These are phyloP conservation scores for Cyprinella venusta DNA, from an alignment of 2,797 vertebrate genomes.

Conservation along the genomic window DNA sequence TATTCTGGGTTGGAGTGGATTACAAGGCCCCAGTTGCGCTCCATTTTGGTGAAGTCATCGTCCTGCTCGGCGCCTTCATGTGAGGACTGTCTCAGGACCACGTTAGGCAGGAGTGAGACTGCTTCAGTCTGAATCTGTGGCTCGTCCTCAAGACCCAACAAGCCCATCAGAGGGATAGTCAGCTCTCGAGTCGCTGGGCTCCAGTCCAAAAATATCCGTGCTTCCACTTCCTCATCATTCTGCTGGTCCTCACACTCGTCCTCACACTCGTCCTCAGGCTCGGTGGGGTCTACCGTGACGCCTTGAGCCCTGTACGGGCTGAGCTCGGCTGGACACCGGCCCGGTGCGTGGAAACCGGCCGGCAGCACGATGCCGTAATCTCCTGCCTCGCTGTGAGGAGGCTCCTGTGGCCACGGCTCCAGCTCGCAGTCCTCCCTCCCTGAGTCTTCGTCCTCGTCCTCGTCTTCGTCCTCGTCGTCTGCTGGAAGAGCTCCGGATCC, in stretches of 20 bases:
- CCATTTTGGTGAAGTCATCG: slow-evolving; percentile 56
- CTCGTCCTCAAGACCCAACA: neutral
- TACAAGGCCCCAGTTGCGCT: slow-evolving; percentile 60
- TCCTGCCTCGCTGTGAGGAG: neutral
- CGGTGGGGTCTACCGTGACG: neutral
- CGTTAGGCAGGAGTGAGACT: slow-evolving; percentile 25
- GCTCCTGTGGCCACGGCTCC: neutral
- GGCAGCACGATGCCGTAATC: neutral
- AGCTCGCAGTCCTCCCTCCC: neutral
- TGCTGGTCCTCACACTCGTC: slow-evolving; percentile 18
- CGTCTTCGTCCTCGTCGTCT: too few relatives aligned
- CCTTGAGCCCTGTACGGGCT: slow-evolving; percentile 23
- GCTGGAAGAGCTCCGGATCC: neutral
- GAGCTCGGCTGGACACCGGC: neutral
- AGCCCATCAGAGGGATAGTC: slow-evolving; percentile 56
- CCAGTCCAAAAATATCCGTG: slow-evolving; percentile 58
- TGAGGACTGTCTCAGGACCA: slow-evolving; percentile 56
- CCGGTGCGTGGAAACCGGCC: rapidly evolving
- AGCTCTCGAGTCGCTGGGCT: slow-evolving; percentile 40
- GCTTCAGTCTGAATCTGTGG: neutral
- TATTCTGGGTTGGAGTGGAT: slow-evolving; percentile 35
- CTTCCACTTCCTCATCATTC: slow-evolving; percentile 6
- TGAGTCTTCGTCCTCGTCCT: neutral
- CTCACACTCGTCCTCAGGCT: neutral
- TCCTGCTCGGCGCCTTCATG: slow-evolving; percentile 45